Evolutionary conservation across 2,888 invertebrate genomes (phyloP), one percentile per base, ranked within the genome.

Genomic region (Apeira syringaria): DNA sequence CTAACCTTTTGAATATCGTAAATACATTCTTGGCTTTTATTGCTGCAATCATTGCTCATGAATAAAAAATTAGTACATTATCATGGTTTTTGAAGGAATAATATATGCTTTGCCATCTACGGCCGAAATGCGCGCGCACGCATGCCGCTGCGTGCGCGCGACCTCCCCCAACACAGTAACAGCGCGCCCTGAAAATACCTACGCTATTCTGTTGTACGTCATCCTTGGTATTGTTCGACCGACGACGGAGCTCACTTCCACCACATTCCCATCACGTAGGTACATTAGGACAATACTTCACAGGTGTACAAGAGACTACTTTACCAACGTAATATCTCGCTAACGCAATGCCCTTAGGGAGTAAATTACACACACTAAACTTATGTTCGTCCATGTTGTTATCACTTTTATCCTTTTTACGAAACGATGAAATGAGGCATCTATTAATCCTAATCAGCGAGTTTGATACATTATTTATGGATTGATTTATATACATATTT

Each of bases 141-240:
- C 9, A 28, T 15, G 9, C n/a, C n/a, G 29, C 9, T 29, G 13
- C 15, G 29, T 29, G 29, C 29, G 17, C 9, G 29, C 17, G 17
- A 29, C 2, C 15, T 17, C 29, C 9, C 29, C 29, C 8, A n/a
- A 17, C 8, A 1, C n/a, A n/a, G 15, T 7, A 17, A 29, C 5
- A 29, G 5, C 5, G 4, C n/a, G 29, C 29, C 29, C 31, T 31
- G 32, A 32, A 24, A 32, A 32, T 32, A 32, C 32, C 32, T 32
- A 12, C 32, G 20, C 11, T 31, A 15, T 31, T 30, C 11, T 11
- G 31, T 18, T 31, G 7, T 2, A 1, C 7, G 7, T 20, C 2
- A 7, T 20, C 7, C n/a, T 3, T n/a, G 11, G 20, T 31, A 31
- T 18, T 31, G 31, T 18, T 20, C 20, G 31, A 31, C 31, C 31